Base-by-base conservation (phyloP, 2,797 vertebrate species). In the Ambastaia sidthimunki region DNA sequence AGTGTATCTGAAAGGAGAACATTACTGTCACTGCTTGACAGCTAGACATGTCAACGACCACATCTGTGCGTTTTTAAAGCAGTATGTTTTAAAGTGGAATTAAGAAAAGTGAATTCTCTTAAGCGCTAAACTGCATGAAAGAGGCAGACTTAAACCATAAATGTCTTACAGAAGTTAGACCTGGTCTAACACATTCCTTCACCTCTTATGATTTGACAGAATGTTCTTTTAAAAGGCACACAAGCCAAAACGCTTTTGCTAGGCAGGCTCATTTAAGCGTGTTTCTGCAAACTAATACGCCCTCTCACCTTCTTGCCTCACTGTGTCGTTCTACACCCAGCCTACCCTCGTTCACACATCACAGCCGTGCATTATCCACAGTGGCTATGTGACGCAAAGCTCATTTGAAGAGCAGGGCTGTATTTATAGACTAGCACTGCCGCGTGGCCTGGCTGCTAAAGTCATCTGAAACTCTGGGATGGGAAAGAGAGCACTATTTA, bases 381-480 rank as follows among this genome's bases (percentile, higher is more conserved):
- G 73, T 34, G 21, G 25, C 18, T 76, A 52, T 59, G 41, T 63
- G 71, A 16, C 48, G 76, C 50, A 47, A 28, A 59, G 62, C 60
- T 80, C 60, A 73, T 73, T 23, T 73, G 60, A 72, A 66, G 60
- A 73, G 37, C 41, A 74, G 55, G 18, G 6, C 60, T 82, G 57
- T 85, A 83, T 87, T 83, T 80, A 81, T 83, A 81, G 81, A 66
- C 54, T 68, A 34, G 57, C 71, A 63, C 62, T 13, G 54, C 50
- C 59, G 71, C 25, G 59, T 62, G 65, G 48, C 6, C 55, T 4
- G 65, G 21, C 57, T 68, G 65, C 63, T 44, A 68, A 50, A 83
- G 84, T 80, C 75, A 80, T 70, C 68, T 70, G 0, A 59, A 28
- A 71, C 48, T 3, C 47, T 50, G 57, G 48, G 13, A 65, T 28